Evolutionary conservation across 2,888 invertebrate genomes (phyloP), one percentile per base, ranked within the genome.

Genomic region (Argyresthia goedartella): DNA sequence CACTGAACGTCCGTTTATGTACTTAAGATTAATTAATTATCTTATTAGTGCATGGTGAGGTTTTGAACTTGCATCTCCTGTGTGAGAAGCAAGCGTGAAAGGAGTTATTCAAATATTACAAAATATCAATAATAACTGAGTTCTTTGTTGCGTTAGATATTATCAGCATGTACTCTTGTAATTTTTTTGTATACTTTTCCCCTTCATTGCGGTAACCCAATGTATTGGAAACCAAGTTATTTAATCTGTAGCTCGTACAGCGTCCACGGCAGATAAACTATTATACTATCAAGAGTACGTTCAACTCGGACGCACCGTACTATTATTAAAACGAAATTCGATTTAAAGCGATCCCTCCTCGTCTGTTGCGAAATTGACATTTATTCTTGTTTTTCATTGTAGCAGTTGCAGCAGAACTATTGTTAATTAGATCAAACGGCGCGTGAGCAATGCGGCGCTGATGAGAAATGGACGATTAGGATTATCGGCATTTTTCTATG

Each of bases 351-450:
- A 84, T 78, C 84, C 82, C 84, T 82, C 85, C 79, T 81, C 74
- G 82, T 75, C 82, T 84, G 82, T 85, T 84, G 82, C 81, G 82
- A 84, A 82, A 85, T 84, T 85, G 85, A 81, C 85, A 85, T 85
- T 85, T 84, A 85, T 85, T 84, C 84, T 85, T 85, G 82, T 84
- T 82, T 84, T 85, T 81, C 85, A 85, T 85, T 85, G 85, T 84
- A 81, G 74, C 73, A 76, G 76, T 79, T 80, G 73, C 25, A 36
- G 76, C 78, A 78, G 77, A 81, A 84, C 84, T 85, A 84, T 85
- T 85, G 85, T 85, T 84, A 84, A 85, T 85, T 84, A 85, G 82
- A 77, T 84, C 76, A 80, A 84, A 78, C 82, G 81, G 78, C 71
- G 80, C 79, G 76, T 77, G 73, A 71, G 72, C 77, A 73, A 68